Conservation (phyloP, 1,140 invertebrate genomes). For the Tetramorium simillimum region DNA sequence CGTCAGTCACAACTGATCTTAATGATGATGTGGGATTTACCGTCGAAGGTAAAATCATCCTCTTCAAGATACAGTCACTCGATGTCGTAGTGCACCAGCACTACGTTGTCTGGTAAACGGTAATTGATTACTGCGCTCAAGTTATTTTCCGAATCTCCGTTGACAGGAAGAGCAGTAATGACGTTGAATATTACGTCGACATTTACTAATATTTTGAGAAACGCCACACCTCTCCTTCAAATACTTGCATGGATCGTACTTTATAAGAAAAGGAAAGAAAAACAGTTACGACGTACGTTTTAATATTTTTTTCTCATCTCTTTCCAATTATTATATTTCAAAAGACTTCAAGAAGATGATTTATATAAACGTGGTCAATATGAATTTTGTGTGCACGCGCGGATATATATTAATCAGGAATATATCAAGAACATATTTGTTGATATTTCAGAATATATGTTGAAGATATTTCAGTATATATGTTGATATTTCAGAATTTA, state of each 20-base stretch:
- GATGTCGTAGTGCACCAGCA: conserved; percentile 61
- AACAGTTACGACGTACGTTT: not conserved
- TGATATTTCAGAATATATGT: too few relatives aligned
- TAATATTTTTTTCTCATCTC: not conserved
- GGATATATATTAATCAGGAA: too few relatives aligned
- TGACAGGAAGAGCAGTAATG: not conserved
- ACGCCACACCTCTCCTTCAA: not conserved
- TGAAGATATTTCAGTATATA: too few relatives aligned
- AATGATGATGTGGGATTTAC: conserved; percentile 60
- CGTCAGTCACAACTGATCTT: conserved; percentile 47
- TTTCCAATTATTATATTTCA: not conserved
- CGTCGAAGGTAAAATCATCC: conserved; percentile 71
- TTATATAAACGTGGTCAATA: not conserved
- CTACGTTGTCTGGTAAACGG: conserved; percentile 59
- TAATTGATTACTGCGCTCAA: conserved; percentile 5
- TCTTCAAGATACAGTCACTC: conserved; percentile 65
- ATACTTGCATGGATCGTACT: not conserved
- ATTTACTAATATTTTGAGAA: not conserved
- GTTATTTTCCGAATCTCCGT: not conserved
- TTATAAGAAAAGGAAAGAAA: not conserved
- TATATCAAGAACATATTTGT: not conserved
- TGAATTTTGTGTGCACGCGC: too few relatives aligned
- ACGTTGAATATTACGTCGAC: not conserved
- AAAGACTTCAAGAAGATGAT: not conserved
- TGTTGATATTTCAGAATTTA: too few relatives aligned